Conservation (phyloP, 2,113 vertebrate genomes). For the Sialia sialis region DNA sequence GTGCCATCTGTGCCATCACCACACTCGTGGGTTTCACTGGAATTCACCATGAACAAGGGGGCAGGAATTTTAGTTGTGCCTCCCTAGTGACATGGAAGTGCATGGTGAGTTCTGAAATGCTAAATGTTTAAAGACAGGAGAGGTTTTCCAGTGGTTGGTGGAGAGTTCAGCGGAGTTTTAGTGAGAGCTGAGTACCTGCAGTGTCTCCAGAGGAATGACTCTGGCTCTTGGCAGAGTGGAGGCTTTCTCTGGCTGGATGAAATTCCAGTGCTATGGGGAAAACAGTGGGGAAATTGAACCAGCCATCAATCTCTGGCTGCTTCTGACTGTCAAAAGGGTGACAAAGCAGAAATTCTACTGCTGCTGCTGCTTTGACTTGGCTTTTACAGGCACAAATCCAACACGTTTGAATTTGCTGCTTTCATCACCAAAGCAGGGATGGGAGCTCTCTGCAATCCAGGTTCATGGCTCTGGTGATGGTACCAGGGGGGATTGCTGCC, state of each 20-base stretch:
- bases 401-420: not conserved
- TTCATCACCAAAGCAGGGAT: not conserved
- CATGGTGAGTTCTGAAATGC: not conserved
- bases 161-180: not conserved
- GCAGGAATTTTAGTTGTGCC: not conserved
- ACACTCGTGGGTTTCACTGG: not conserved
- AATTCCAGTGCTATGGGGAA: not conserved
- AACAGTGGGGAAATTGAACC: not conserved
- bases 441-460: not conserved
- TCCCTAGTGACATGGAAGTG: rapidly evolving
- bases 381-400: slow-evolving; percentile 18
- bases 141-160: not conserved
- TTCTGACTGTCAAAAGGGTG: not conserved
- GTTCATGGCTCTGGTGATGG: not conserved
- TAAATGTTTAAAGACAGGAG: not conserved
- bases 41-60: not conserved
- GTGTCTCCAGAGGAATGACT: not conserved
- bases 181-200: not conserved
- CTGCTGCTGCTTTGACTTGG: not conserved
- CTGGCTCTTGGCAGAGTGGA: not conserved
- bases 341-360: slow-evolving; percentile 12
- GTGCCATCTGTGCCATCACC: not conserved
- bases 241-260: not conserved
- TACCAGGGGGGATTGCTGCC: not conserved
- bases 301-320: not conserved